Evolutionary conservation across 2,888 invertebrate species (phyloP).

Genomic region (Pinctada fucata): DNA sequence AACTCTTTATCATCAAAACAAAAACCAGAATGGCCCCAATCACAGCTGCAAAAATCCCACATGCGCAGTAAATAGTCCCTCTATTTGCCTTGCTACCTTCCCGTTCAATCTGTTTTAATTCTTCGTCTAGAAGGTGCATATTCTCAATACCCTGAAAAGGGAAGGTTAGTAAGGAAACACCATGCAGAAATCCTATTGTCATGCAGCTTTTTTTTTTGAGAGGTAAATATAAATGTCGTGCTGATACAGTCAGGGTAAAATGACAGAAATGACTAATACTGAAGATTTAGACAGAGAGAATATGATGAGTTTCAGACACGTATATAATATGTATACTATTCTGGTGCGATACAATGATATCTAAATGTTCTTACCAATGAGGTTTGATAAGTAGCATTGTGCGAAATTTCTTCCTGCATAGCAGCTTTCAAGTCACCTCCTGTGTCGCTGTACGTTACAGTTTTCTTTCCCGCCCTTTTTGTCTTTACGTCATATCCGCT

Average conservation of each 20-base stretch:
- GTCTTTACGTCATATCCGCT: constrained; percentile 28
- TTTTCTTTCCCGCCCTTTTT: constrained; percentile 29
- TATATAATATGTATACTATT: too few species aligned
- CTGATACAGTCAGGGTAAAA: too few species aligned
- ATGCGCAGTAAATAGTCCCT: constrained; percentile 30
- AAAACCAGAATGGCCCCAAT: constrained; percentile 23
- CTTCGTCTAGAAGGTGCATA: constrained; percentile 16
- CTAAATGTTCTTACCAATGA: not conserved
- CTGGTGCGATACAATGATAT: too few species aligned
- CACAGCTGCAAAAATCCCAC: constrained; percentile 17
- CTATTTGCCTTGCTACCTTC: constrained; percentile 23
- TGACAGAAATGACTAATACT: too few species aligned
- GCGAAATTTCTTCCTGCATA: constrained; percentile 18
- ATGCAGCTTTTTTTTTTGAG: not conserved
- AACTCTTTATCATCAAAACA: constrained; percentile 10
- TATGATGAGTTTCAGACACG: too few species aligned
- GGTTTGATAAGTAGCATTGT: constrained; percentile 17
- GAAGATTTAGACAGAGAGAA: too few species aligned
- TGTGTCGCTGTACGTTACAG: constrained; percentile 30
- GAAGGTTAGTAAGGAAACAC: not conserved
- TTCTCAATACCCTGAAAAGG: constrained; percentile 21
- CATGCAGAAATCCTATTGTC: constrained; percentile 1
- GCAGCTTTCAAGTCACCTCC: constrained; percentile 17
- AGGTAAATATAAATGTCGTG: too few species aligned
- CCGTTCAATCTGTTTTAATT: constrained; percentile 20